A percentile compares a stretch with the other conserved stretches of the same genome.
Evolutionary conservation across 2,797 vertebrate genomes (phyloP).

Genomic region (Acipenser transmontanus): DNA sequence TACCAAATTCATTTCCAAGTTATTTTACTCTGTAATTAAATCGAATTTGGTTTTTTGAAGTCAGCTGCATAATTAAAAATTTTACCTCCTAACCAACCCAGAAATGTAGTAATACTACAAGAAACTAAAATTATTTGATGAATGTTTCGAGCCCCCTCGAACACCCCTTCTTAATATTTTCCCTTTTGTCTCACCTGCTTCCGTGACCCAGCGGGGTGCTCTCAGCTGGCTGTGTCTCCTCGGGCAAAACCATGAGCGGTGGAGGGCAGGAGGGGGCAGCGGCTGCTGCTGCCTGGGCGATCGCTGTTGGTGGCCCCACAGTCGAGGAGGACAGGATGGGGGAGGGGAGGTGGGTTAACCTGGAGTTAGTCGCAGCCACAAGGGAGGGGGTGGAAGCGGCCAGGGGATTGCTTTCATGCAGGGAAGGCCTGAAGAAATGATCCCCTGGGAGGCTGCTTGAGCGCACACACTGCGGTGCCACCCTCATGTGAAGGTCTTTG

Average conservation of each 20-base stretch:
- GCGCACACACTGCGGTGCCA: too few relatives aligned
- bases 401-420: slow-evolving; percentile 51
- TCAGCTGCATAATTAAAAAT: too few relatives aligned
- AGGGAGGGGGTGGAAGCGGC: slow-evolving; percentile 65
- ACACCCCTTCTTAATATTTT: too few relatives aligned
- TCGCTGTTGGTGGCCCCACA: slow-evolving; percentile 37
- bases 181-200: slow-evolving; percentile 80
- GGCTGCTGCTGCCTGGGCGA: slow-evolving; percentile 19
- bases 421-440: slow-evolving; percentile 25
- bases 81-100: too few relatives aligned
- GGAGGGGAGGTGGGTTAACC: slow-evolving; percentile 43
- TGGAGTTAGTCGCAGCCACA: slow-evolving; percentile 49
- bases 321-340: slow-evolving; percentile 40
- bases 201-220: slow-evolving; percentile 44
- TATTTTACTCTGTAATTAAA: too few relatives aligned
- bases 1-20: too few relatives aligned
- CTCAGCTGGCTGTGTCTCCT: slow-evolving; percentile 72
- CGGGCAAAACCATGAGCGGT: slow-evolving; percentile 70
- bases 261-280: slow-evolving; percentile 49
- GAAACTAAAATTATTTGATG: too few relatives aligned
- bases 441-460: slow-evolving; percentile 33
- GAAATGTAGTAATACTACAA: too few relatives aligned
- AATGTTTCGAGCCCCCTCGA: too few relatives aligned
- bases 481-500: slow-evolving; percentile 36
- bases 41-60: too few relatives aligned